Evolutionary conservation across 2,888 invertebrate genomes (phyloP), one percentile per base, ranked within the genome.

Genomic region (Drosophila multiciliata): DNA sequence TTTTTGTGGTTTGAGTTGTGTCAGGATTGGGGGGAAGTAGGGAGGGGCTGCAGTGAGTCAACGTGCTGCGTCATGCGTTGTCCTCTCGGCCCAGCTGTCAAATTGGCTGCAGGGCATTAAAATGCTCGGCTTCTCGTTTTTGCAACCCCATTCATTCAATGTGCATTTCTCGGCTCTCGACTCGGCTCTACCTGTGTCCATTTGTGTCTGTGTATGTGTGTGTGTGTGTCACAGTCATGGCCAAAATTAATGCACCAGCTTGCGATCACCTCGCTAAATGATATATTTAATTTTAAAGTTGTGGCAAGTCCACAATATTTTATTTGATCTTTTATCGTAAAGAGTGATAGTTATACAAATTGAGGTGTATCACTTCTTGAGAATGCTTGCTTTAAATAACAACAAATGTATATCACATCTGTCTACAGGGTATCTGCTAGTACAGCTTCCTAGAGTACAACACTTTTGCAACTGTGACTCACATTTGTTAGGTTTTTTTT

Each of bases 101-200:
- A 76, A 63, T 65, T 73, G 64, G 69, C 80, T 67, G 79, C 79
- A 83, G 73, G 81, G 79, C 67, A 53, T 26, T 17, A 72, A 66
- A 67, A 71, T 62, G 54, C 66, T 70, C 73, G 52, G 67, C 70
- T 74, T 82, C 82, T 73, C 74, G 75, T 84, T 86, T 85, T 85
- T 87, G 81, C 85, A 85, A 85, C 85, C 85, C 85, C 85, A 78
- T 73, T 78, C 85, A 78, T 73, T 78, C 66, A 48, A 62, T 70
- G 59, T 64, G 63, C 65, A 75, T 20, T 64, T 54, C 20, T 57
- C 38, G 23, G 23, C 54, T 23, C 35, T 5, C 55, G n/a, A 12
- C n/a, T 38, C 55, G 26, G 38, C 38, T n/a, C 54, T 83, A 82
- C 84, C 81, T 83, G 83, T 55, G 54, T 38, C 26, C 38, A 12